Evolutionary conservation across 2,797 vertebrate species (phyloP), one percentile per base, ranked within the genome.

Genomic region (Acridotheres tristis): DNA sequence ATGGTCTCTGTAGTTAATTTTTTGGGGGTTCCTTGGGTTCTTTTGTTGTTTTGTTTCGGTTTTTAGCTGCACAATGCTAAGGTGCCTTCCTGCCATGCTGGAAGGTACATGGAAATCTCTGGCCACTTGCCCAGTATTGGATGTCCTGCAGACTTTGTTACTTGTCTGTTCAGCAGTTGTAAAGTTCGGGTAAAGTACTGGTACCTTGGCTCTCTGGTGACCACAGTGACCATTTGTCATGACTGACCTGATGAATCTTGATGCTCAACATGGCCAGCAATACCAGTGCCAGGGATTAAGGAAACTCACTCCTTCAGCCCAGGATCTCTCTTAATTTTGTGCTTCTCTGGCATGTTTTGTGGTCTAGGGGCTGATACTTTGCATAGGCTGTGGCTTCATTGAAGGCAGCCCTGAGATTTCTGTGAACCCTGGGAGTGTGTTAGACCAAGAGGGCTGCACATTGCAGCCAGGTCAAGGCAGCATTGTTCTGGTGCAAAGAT

Each of bases 171-270:
- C 16, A 54, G 36, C 42, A 53, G 10, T 7, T 67, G 19, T 10
- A 25, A 29, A 5, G 22, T 10, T 78, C 4, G 9, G 22, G 38
- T 2, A 36, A 36, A 36, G 36, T 1, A 0, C 16, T 18, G 8
- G 26, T 29, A 22, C 74, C 79, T 65, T 45, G 51, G 18, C 54
- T 72, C 50, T 81, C 66, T 40, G 22, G 16, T 25, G n/a, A 29
- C 40, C 42, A 16, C 57, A 61, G 22, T 0, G 15, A 10, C 13
- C 14, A 4, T 25, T 57, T 53, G 42, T 42, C 22, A 21, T 3
- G 1, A 13, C 5, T 23, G 19, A 51, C 65, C 55, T 4, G 19
- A 27, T 1, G 2, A 36, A 9, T 15, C 30, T 42, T 0, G 3
- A 9, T 32, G 38, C 32, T 34, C 27, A 47, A 4, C 0, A 0